phyloP scores from a whole-genome alignment of 2,797 vertebrate genomes.

The Tauraco hartlaubi region DNA sequence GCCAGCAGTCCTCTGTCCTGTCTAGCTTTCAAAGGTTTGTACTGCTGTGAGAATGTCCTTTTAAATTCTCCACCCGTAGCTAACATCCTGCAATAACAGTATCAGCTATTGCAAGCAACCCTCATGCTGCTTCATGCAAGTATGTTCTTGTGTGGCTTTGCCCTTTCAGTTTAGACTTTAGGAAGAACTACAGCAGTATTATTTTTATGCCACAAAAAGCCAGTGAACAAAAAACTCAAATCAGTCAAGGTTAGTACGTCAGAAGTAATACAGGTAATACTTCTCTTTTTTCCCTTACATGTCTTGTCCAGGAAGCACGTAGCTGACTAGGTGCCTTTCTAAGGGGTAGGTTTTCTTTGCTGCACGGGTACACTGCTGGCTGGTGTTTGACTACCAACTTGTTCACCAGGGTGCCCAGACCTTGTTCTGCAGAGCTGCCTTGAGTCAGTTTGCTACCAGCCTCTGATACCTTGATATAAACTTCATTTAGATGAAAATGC shows the following conservation, averaged over 20 bases:
- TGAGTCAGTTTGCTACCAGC: not conserved
- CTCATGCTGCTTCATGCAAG: not conserved
- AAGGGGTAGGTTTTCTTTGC: not conserved
- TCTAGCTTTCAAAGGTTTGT: not conserved
- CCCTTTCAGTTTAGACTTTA: not conserved
- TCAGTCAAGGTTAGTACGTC: not conserved
- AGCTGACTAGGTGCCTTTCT: not conserved
- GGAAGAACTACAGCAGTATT: not conserved
- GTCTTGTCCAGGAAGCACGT: not conserved
- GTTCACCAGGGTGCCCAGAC: not conserved
- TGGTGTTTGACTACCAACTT: not conserved
- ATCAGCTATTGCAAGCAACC: not conserved
- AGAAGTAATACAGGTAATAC: not conserved
- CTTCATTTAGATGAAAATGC: not conserved
- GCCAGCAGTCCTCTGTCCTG: not conserved
- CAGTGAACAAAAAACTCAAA: not conserved
- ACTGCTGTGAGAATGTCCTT: not conserved
- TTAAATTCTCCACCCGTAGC: not conserved
- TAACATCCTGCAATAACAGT: not conserved
- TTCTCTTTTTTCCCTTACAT: not conserved
- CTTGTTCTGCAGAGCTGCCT: not conserved
- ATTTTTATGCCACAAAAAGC: not conserved
- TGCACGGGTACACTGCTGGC: not conserved
- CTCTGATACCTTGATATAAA: not conserved
- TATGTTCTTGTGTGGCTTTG: not conserved